Base-by-base conservation (phyloP, 35 echinoderm and acorn worm genomes). In the Stichopus chloronotus region DNA sequence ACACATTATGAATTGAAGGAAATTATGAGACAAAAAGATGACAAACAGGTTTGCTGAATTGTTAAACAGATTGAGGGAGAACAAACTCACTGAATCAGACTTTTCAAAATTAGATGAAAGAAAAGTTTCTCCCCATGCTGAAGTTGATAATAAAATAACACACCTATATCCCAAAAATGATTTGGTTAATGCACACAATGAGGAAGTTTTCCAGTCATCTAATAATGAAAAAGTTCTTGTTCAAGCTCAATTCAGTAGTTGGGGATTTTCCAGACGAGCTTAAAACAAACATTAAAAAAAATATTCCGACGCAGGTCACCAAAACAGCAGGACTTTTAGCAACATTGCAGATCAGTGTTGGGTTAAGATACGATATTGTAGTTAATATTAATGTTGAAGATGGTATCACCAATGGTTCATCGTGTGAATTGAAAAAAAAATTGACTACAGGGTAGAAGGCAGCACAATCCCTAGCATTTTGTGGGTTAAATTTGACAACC, bases 1-100 rank as follows among this genome's bases (percentile, higher is more conserved):
- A 80, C 90, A 11, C 52, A 68, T 74, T 65, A 81, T 53, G 87
- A 95, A 59, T 56, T 95, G 8, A 65, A 53, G 57, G 19, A 98
- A 77, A 94, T 98, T 11, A 98, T 98, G 94, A 93, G 96, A 71
- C 96, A 98, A 94, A 94, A 92, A 78, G 94, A 95, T 56, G 96
- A 98, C 77, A 58, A 30, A 54, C 12, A 68, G n/a, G 8, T 95
- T 98, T 94, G 96, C 96, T 71, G 16, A 19, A 56, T 54, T 95
- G 25, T 78, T 98, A 53, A 98, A 98, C 57, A 88, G 94, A 63
- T 53, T 98, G 4, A 79, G 96, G 13, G 55, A 79, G 4, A 55
- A 22, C 52, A 53, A 55, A 19, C 83, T 88, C 5, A 86, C 92
- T 52, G 19, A 25, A 4, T 4, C 16, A 12, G 92, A 93, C 55